These are phyloP conservation scores for Drosophila nikananu DNA, from an alignment of 1,140 invertebrate genomes.

Conservation along the genomic window DNA sequence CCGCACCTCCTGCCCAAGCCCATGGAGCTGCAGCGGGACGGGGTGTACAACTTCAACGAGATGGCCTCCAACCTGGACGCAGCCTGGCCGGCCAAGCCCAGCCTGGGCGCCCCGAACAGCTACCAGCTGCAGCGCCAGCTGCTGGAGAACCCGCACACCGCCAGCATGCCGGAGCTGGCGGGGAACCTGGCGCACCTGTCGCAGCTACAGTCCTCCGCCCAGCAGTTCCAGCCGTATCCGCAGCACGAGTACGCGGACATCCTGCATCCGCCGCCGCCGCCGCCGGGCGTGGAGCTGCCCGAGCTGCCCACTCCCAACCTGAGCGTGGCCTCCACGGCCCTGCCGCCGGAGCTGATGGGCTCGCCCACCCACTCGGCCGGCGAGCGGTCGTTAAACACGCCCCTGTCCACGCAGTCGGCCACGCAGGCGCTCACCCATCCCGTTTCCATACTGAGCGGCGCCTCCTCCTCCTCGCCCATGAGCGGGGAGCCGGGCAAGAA, in stretches of 20 bases:
- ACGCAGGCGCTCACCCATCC: conserved; percentile 64
- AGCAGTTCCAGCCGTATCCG: conserved; percentile 53
- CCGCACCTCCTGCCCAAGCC: conserved; percentile 77
- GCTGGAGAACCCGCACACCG: conserved; percentile 72
- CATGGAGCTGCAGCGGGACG: conserved; percentile 78
- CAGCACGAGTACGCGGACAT: conserved; percentile 74
- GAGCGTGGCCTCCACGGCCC: conserved; percentile 80
- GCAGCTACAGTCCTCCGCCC: conserved; percentile 49
- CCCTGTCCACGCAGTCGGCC: conserved; percentile 70
- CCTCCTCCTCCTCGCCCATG: conserved; percentile 81
- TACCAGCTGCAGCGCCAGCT: conserved; percentile 76
- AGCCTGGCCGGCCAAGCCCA: conserved; percentile 74
- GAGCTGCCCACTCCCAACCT: conserved; percentile 81
- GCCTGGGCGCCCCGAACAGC: conserved; percentile 55
- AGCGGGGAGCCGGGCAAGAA: conserved; percentile 77
- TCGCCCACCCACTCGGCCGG: conserved; percentile 77
- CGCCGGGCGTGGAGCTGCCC: conserved; percentile 56
- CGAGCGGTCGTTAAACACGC: conserved; percentile 67
- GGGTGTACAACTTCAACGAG: conserved; percentile 83
- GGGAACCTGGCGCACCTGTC: conserved; percentile 25
- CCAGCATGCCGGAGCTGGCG: conserved; percentile 79
- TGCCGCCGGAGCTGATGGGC: conserved; percentile 77
- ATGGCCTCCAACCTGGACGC: conserved; percentile 80
- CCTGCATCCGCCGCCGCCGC: conserved; percentile 61
- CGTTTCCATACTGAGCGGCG: conserved; percentile 76